These are phyloP conservation scores for Nesospiza acunhae DNA, from an alignment of 2,113 vertebrate species.

Conservation along the genomic window DNA sequence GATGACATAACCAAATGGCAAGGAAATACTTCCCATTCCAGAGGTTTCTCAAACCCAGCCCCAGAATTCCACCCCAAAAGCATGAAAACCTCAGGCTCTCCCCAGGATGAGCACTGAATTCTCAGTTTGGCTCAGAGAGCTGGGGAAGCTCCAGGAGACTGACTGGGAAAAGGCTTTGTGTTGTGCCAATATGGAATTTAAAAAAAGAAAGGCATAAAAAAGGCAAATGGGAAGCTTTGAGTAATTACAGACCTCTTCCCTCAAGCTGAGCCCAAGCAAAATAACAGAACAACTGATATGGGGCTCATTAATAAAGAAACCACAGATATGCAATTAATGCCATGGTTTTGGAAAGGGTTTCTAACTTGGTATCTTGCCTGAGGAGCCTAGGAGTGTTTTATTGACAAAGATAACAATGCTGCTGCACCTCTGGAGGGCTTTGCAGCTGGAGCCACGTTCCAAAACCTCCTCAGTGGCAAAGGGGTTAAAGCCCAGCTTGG, in stretches of 20 bases:
- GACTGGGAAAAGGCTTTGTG: conserved; percentile 17
- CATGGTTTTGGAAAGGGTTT: not conserved
- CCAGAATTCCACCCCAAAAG: not conserved
- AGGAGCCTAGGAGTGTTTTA: not conserved
- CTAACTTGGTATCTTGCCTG: not conserved
- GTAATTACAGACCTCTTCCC: conserved; percentile 35
- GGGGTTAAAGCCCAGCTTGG: not conserved
- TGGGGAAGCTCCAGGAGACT: conserved; percentile 7
- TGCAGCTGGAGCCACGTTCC: not conserved
- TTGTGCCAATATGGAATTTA: not conserved
- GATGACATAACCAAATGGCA: not conserved
- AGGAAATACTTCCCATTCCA: not conserved
- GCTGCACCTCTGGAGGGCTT: not conserved
- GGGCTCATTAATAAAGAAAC: conserved; percentile 14
- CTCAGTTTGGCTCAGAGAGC: not conserved
- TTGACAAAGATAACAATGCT: not conserved
- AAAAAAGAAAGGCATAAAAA: not conserved
- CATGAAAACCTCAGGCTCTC: not conserved
- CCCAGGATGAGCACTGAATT: not conserved
- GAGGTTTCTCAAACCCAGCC: not conserved
- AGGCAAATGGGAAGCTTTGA: not conserved
- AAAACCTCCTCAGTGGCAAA: not conserved
- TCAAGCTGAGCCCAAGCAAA: not conserved
- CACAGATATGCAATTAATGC: not conserved
- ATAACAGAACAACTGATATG: not conserved